These are phyloP conservation scores for Lathronympha strigana DNA, from an alignment of 2,888 invertebrate genomes.

Conservation along the genomic window DNA sequence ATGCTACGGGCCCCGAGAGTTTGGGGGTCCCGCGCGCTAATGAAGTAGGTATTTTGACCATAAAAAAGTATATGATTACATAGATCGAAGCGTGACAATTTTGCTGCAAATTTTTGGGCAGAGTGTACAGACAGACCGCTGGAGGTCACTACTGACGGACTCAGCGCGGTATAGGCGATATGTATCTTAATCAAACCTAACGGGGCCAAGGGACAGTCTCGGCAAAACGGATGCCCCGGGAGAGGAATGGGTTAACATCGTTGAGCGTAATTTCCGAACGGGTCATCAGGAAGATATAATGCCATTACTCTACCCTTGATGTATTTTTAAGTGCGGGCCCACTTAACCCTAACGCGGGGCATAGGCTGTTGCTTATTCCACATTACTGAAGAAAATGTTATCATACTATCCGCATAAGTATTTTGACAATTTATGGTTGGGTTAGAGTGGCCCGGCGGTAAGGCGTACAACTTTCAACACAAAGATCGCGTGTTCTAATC, in stretches of 20 bases:
- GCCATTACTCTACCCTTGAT: conserved; percentile 81
- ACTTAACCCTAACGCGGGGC: conserved; percentile 76
- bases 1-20: no score
- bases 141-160: not conserved
- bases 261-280: conserved; percentile 75
- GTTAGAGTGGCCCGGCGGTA: no score
- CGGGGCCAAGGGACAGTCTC: conserved; percentile 16
- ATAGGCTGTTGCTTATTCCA: conserved; percentile 50
- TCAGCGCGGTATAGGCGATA: not conserved
- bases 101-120: no score
- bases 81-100: no score
- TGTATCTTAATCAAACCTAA: conserved; percentile 27
- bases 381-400: conserved; percentile 31
- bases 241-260: conserved; percentile 68
- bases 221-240: conserved; percentile 52
- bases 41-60: no score
- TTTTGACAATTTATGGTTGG: no score
- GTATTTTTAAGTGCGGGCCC: conserved; percentile 82
- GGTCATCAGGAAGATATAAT: conserved; percentile 82
- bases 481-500: no score
- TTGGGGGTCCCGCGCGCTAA: no score
- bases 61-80: no score
- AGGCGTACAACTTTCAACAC: no score
- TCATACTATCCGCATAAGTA: not conserved
- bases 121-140: not conserved